Base-by-base conservation (phyloP, 2,113 vertebrate species). In the Parotia lawesii region DNA sequence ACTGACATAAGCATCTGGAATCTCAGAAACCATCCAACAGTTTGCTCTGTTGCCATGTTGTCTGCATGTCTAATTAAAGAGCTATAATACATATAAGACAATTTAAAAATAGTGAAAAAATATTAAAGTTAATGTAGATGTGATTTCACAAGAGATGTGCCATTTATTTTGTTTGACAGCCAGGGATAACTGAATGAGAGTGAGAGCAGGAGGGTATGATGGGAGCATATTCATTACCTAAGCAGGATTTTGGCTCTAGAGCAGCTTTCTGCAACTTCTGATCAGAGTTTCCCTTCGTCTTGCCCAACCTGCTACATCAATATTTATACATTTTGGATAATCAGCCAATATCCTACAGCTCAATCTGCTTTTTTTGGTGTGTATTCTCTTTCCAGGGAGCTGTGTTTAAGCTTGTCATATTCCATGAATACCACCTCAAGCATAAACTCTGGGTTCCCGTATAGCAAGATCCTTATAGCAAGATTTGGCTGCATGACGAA, bases 161-260 rank as follows among this genome's bases (percentile, higher is more conserved):
- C 57, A 78, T 94, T 93, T 95, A 80, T 93, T 95, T 95, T 84
- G 14, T 80, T 77, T 95, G 64, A 78, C 76, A 86, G 64, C 27
- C 44, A 37, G 72, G 42, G 33, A 73, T 37, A 74, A 81, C 37
- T 35, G 57, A 90, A 91, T 67, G 47, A 66, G 54, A 81, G 53
- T 48, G 72, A 90, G 81, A 93, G 57, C 65, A 94, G 57, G 51
- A 94, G 69, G 15, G 29, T 70, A 50, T 42, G 28, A 92, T 11
- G 38, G 70, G 54, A 89, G 21, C n/a, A 28, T 75, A 74, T 67
- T 88, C 82, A 53, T 61, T 84, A 71, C 28, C 56, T 53, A 67
- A 40, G 44, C 20, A 74, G 37, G 42, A 92, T 64, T 62, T 87
- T 1, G 2, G 37, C 37, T 95, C 51, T 50, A 60, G 89, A 54